Evolutionary conservation across 1,140 invertebrate species (phyloP).

Genomic region (Drosophila aff.): DNA sequence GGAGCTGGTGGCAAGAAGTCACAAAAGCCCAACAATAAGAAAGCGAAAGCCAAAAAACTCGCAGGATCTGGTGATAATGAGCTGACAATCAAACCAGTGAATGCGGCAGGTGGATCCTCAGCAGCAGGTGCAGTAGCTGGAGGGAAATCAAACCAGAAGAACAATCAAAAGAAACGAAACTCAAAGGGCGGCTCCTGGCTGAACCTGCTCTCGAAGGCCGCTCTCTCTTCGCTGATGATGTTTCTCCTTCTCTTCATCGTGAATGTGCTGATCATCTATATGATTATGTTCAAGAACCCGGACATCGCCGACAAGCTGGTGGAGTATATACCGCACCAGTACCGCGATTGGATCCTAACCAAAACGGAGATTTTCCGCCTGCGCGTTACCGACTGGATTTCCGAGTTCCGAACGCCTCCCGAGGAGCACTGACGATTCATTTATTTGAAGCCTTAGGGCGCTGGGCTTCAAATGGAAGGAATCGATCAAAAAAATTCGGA

Average conservation of each 20-base stretch:
- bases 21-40: slow-evolving; percentile 61
- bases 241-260: slow-evolving; percentile 71
- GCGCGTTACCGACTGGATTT: slow-evolving; percentile 81
- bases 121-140: slow-evolving; percentile 9
- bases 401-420: slow-evolving; percentile 78
- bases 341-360: slow-evolving; percentile 81
- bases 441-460: slow-evolving; percentile 83
- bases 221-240: slow-evolving; percentile 70
- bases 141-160: slow-evolving; percentile 61
- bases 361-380: slow-evolving; percentile 81
- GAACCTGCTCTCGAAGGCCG: slow-evolving; percentile 52
- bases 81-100: slow-evolving; percentile 66
- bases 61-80: slow-evolving; percentile 56
- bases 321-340: slow-evolving; percentile 79
- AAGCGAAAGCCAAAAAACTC: slow-evolving; percentile 68
- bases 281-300: slow-evolving; percentile 83
- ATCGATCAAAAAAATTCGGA: slow-evolving; percentile 54
- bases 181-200: slow-evolving; percentile 45
- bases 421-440: slow-evolving; percentile 84
- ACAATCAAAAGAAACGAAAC: slow-evolving; percentile 66
- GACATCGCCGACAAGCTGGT: slow-evolving; percentile 80
- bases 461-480: slow-evolving; percentile 72
- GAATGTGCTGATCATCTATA: slow-evolving; percentile 75
- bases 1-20: slow-evolving; percentile 44
- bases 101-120: slow-evolving; percentile 20